These are phyloP conservation scores for Colostygia pectinataria DNA, from an alignment of 2,888 invertebrate species.

Conservation along the genomic window DNA sequence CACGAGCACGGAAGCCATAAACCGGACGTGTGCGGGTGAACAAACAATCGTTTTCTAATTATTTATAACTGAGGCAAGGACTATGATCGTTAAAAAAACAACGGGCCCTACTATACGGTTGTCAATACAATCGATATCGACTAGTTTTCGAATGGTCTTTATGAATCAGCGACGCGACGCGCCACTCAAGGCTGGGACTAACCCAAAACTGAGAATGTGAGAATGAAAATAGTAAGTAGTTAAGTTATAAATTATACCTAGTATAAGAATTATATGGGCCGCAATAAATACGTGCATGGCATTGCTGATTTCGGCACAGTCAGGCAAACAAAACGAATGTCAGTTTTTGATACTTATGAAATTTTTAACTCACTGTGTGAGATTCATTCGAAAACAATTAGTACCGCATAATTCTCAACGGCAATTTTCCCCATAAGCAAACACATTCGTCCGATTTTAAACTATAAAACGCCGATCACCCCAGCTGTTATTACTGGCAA, in stretches of 20 bases:
- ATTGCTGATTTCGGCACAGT: no score
- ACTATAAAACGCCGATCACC: conserved; percentile 57
- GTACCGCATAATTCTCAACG: conserved; percentile 43
- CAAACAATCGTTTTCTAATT: conserved; percentile 59
- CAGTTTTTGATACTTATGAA: background rate
- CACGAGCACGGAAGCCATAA: conserved; percentile 44
- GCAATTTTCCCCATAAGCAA: conserved; percentile 59
- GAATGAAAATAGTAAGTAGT: background rate
- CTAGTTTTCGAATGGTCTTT: background rate
- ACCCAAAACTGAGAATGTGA: background rate
- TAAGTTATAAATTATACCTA: no score
- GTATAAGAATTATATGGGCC: no score
- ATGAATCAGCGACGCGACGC: no score
- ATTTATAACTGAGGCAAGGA: conserved; percentile 58
- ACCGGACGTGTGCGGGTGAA: conserved; percentile 60
- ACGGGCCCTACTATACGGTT: conserved; percentile 29
- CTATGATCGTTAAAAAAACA: conserved; percentile 58
- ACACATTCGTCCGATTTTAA: conserved; percentile 72
- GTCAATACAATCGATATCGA: no score
- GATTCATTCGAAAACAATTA: conserved; percentile 33
- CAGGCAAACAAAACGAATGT: no score
- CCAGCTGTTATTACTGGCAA: conserved; percentile 71
- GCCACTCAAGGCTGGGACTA: no score
- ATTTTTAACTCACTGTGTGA: background rate
- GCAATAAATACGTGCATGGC: no score